Percentiles rank a stretch among this genome's conserved stretches.
These are phyloP conservation scores for Hipposideros armiger DNA, from an alignment of 2,113 vertebrate genomes.

Conservation along the genomic window DNA sequence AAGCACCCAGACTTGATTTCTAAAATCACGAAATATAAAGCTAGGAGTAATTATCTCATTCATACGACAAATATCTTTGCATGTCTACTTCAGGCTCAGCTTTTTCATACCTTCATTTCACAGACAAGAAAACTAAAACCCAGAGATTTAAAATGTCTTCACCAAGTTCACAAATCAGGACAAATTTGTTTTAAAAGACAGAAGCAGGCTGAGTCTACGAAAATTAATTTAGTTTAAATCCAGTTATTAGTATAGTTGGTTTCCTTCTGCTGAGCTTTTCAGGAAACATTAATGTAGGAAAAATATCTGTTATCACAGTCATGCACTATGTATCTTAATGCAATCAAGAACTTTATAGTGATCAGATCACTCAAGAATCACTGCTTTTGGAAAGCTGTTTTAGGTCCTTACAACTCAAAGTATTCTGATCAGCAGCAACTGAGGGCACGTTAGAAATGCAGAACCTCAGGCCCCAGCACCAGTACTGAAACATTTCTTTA, in stretches of 20 bases:
- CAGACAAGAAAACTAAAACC: slow-evolving; percentile 37
- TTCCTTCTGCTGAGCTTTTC: background rate
- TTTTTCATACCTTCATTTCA: background rate
- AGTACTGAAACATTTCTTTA: background rate
- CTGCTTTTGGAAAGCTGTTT: background rate
- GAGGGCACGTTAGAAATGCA: background rate
- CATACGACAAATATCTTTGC: background rate
- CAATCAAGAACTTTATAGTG: background rate
- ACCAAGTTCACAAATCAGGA: slow-evolving; percentile 38
- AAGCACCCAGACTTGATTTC: background rate
- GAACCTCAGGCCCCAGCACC: background rate
- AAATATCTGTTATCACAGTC: background rate
- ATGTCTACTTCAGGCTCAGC: background rate
- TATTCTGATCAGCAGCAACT: background rate
- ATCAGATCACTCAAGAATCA: background rate
- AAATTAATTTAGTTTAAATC: slow-evolving; percentile 43
- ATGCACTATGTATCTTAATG: background rate
- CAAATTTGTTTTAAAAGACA: slow-evolving; percentile 39
- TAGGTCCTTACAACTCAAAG: background rate
- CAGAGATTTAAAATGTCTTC: background rate
- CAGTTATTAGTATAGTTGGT: slow-evolving; percentile 8
- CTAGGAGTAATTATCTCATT: background rate
- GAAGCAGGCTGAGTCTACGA: background rate
- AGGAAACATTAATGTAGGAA: slow-evolving; percentile 1
- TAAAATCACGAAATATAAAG: slow-evolving; percentile 58